phyloP scores from a whole-genome alignment of 2,797 vertebrate species.

The Lacerta agilis region DNA sequence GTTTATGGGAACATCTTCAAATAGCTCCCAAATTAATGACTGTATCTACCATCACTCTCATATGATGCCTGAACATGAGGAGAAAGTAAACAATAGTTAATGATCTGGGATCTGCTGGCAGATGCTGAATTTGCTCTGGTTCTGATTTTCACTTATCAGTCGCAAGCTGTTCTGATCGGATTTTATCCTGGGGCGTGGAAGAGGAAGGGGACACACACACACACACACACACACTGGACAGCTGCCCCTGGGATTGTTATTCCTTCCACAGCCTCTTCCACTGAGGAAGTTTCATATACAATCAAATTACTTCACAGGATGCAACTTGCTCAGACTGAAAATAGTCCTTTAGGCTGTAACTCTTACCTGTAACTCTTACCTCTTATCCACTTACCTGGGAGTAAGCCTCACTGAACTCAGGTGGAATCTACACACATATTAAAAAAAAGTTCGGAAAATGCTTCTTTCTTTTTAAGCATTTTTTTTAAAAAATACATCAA shows the following conservation, averaged over 20 bases:
- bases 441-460: no score
- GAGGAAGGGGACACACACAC: conserved; percentile 21
- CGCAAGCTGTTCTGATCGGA: conserved; percentile 65
- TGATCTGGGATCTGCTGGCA: conserved; percentile 73
- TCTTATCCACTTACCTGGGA: neutral
- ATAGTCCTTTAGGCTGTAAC: neutral
- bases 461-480: no score
- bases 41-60: conserved; percentile 69
- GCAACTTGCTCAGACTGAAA: conserved; percentile 28
- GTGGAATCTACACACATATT: no score
- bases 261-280: conserved; percentile 43
- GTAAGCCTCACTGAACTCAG: neutral
- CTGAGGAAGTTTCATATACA: conserved; percentile 25
- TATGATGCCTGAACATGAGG: conserved; percentile 71
- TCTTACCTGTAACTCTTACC: neutral
- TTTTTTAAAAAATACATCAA: no score
- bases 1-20: conserved; percentile 88
- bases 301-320: conserved; percentile 30
- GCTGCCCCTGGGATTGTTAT: conserved; percentile 51
- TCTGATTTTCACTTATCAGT: conserved; percentile 68
- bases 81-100: conserved; percentile 76
- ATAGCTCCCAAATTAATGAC: conserved; percentile 74
- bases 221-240: conserved; percentile 60
- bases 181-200: conserved; percentile 60
- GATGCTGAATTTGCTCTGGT: conserved; percentile 65